Percentiles rank a stretch among this genome's conserved stretches.
phyloP scores from a whole-genome alignment of 2,888 invertebrate species.

The Anoplius nigerrimus region DNA sequence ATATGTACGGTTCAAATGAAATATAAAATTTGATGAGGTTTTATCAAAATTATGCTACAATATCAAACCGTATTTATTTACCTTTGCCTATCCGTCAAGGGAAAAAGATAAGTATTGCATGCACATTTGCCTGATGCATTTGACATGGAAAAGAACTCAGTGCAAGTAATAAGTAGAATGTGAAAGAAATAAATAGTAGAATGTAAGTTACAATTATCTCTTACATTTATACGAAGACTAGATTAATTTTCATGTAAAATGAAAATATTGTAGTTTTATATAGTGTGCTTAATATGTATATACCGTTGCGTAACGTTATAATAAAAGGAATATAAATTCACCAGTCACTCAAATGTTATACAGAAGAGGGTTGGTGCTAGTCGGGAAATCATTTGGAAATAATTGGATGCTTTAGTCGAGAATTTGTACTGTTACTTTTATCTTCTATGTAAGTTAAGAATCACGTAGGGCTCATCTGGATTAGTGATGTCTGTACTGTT shows the following conservation, averaged over 20 bases:
- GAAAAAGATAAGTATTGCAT: constrained; percentile 45
- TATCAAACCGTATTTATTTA: constrained; percentile 12
- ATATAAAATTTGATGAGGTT: constrained; percentile 2
- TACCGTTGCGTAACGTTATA: constrained; percentile 33
- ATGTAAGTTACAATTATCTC: constrained; percentile 10
- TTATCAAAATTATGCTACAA: background rate
- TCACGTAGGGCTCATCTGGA: constrained; percentile 73
- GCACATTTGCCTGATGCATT: constrained; percentile 45
- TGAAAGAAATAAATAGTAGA: constrained; percentile 3
- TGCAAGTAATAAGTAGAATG: constrained; percentile 15
- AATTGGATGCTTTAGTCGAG: constrained; percentile 29
- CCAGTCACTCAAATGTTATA: constrained; percentile 13
- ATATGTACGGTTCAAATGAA: constrained; percentile 8
- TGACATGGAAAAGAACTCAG: constrained; percentile 47
- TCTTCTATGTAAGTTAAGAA: constrained; percentile 72
- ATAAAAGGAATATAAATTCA: constrained; percentile 6
- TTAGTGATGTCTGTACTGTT: constrained; percentile 68
- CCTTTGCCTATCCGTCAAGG: constrained; percentile 11
- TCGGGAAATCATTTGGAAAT: constrained; percentile 32
- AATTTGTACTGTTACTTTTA: constrained; percentile 52
- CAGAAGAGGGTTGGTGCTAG: constrained; percentile 3
- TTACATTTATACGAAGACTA: constrained; percentile 19
- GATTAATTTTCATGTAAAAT: constrained; percentile 44
- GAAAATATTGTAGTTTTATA: constrained; percentile 40
- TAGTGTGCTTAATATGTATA: constrained; percentile 35